Conservation (phyloP, 2,113 vertebrate species). For the Pomatostomus ruficeps region DNA sequence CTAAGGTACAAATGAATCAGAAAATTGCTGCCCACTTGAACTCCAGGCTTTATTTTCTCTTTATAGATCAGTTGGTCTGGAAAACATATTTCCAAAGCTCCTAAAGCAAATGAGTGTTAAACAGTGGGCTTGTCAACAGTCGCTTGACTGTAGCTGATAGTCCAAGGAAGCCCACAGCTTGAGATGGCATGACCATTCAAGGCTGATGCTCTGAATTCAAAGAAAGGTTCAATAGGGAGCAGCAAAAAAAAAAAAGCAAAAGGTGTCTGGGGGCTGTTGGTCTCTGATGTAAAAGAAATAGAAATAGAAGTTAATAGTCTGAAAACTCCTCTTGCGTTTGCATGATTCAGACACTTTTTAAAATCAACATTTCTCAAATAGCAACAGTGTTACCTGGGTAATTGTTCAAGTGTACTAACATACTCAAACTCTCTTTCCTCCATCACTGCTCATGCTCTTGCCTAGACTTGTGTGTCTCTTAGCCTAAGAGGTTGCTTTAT, state of each 20-base stretch:
- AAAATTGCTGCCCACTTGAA: not conserved
- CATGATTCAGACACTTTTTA: not conserved
- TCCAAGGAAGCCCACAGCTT: not conserved
- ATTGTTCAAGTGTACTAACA: not conserved
- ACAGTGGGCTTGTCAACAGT: not conserved
- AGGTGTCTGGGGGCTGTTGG: not conserved
- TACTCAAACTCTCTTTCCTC: not conserved
- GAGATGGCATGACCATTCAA: fast-evolving
- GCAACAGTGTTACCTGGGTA: not conserved
- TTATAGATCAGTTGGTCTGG: not conserved
- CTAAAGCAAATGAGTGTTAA: not conserved
- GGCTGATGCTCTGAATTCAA: not conserved
- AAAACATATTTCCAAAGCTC: not conserved
- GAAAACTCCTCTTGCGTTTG: not conserved
- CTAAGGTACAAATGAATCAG: not conserved
- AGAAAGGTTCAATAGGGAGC: not conserved
- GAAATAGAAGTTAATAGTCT: not conserved
- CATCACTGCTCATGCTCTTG: not conserved
- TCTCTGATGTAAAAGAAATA: not conserved
- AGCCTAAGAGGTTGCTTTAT: not conserved
- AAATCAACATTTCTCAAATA: not conserved
- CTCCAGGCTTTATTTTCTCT: not conserved
- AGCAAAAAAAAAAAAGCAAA: not conserved
- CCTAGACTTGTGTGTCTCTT: not conserved
- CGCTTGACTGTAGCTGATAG: not conserved